Base-by-base conservation (phyloP, 2,113 vertebrate genomes). In the Tringa solitaria region DNA sequence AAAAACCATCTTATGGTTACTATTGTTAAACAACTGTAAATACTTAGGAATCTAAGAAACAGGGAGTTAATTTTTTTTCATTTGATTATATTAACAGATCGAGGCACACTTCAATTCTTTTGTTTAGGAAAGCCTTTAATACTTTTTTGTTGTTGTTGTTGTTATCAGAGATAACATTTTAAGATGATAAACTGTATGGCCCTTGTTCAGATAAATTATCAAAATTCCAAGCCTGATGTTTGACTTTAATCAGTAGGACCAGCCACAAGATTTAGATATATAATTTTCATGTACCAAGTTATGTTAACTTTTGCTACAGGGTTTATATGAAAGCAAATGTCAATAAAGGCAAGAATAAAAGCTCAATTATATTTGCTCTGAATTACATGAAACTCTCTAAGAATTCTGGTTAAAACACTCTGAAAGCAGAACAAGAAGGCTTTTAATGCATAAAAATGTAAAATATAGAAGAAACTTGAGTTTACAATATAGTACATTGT, bases 131-230 rank as follows among this genome's bases (percentile, higher is more conserved):
- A 95, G 61, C 24, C 43, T 64, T 86, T 63, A 86, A 59, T 80
- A 74, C 12, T 60, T 91, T 39, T 14, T n/a, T n/a, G n/a, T 67
- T 53, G 26, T 95, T 77, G 46, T 8, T 78, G 50, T 81, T 94
- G 45, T n/a, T 87, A 64, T 89, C 65, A 93, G 64, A 95, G 76
- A 87, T 60, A 94, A 92, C 51, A 61, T 65, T 93, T 89, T 90
- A 90, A 94, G 39, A 92, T 86, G 39, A 92, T 86, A 96, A 96
- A 86, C 20, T 6, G 68, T 81, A 81, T 28, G 30, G 24, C 41
- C 72, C 85, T 95, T 81, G 27, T 74, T 94, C 64, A 92, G 76
- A 69, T 68, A 84, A 81, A 94, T 68, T 41, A 92, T 48, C 85
- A 79, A 69, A 81, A 65, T 90, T 84, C 90, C 60, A 90, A 81